Evolutionary conservation across 1,140 invertebrate species (phyloP).

Genomic region (Brachionus manjavacas): DNA sequence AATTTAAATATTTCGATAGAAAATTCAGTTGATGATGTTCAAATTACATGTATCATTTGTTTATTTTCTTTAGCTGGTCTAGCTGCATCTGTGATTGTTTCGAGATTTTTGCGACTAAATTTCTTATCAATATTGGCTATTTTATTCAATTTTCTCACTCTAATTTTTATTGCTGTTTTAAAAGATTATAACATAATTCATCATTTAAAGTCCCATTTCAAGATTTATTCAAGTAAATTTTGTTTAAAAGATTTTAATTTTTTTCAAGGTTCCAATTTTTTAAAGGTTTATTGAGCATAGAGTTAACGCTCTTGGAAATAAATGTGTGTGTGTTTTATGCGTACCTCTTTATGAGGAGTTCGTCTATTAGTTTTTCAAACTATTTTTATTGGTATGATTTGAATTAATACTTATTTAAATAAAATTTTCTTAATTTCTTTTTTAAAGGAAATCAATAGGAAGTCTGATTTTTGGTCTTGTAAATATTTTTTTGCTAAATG

Average conservation of each 20-base stretch:
- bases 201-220: not conserved
- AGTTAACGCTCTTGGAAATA: not conserved
- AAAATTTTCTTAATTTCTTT: not conserved
- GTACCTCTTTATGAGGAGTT: not conserved
- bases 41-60: not conserved
- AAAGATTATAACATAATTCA: not conserved
- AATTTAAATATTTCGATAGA: not conserved
- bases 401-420: not conserved
- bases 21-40: not conserved
- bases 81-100: not conserved
- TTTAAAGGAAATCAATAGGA: not conserved
- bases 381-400: conserved; percentile 6
- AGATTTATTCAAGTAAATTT: not conserved
- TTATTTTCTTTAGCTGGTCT: not conserved
- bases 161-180: not conserved
- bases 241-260: not conserved
- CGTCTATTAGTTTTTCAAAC: not conserved
- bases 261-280: not conserved
- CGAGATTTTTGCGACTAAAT: not conserved
- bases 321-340: not conserved
- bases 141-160: not conserved
- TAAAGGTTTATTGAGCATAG: not conserved
- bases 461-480: not conserved
- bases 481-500: not conserved
- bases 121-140: not conserved